Evolutionary conservation across 2,797 vertebrate species (phyloP).

Genomic region (Eulemur albifrons): DNA sequence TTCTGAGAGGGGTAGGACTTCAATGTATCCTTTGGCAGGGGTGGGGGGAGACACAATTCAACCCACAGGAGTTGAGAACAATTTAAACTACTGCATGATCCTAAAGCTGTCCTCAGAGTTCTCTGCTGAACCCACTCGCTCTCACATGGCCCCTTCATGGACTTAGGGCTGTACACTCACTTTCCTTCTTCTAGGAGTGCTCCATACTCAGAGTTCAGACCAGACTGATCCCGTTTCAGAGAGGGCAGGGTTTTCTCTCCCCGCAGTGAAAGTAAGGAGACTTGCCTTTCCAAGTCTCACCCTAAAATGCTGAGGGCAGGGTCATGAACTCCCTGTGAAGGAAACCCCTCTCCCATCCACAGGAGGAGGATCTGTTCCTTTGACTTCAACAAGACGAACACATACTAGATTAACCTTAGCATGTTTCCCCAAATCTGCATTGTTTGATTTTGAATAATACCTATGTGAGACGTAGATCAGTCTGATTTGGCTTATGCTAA

Average conservation of each 20-base stretch:
- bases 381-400: not conserved
- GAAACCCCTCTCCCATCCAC: not conserved
- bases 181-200: not conserved
- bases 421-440: no score
- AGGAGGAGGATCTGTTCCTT: not conserved
- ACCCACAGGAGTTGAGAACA: not conserved
- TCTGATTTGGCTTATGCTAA: not conserved
- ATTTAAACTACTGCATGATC: not conserved
- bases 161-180: not conserved
- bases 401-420: not conserved
- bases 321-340: not conserved
- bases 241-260: not conserved
- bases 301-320: not conserved
- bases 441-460: not conserved
- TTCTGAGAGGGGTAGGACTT: not conserved
- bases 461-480: not conserved
- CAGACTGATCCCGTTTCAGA: not conserved
- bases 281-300: not conserved
- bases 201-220: not conserved
- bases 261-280: not conserved
- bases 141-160: not conserved
- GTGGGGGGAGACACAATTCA: not conserved
- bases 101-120: not conserved
- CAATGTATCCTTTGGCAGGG: not conserved
- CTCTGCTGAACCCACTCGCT: not conserved